These are phyloP conservation scores for Ecdyonurus torrentis DNA, from an alignment of 2,888 invertebrate genomes.

Conservation along the genomic window DNA sequence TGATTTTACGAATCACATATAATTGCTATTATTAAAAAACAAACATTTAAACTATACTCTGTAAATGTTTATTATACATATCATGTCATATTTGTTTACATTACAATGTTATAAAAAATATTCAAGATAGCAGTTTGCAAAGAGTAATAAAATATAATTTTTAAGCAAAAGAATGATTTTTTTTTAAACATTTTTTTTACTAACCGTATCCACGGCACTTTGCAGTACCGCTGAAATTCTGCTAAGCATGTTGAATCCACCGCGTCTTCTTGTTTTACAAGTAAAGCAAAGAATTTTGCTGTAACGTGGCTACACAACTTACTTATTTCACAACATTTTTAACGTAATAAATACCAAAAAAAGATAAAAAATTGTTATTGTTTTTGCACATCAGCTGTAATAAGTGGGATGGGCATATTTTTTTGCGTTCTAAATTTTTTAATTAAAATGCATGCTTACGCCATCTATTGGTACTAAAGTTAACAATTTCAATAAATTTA, in stretches of 20 bases:
- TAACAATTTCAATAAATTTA: too few relatives aligned
- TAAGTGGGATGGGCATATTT: too few relatives aligned
- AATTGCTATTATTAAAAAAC: too few relatives aligned
- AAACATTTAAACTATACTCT: too few relatives aligned
- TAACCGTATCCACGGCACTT: constrained; percentile 35
- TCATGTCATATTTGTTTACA: too few relatives aligned
- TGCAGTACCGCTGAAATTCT: constrained; percentile 37
- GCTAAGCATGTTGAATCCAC: constrained; percentile 33
- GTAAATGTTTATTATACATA: too few relatives aligned
- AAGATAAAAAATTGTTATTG: background rate
- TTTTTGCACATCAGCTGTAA: background rate
- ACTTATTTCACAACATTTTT: background rate
- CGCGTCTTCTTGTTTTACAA: background rate
- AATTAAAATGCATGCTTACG: too few relatives aligned
- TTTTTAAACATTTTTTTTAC: constrained; percentile 11
- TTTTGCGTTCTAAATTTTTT: too few relatives aligned
- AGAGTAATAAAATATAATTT: constrained; percentile 7
- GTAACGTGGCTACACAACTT: background rate
- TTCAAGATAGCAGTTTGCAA: too few relatives aligned
- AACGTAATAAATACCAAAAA: background rate
- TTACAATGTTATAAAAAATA: too few relatives aligned
- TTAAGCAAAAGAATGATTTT: constrained; percentile 11
- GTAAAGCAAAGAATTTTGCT: background rate
- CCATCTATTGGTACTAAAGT: too few relatives aligned
- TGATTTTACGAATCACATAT: too few relatives aligned